Evolutionary conservation across 2,888 invertebrate species (phyloP), one percentile per base, ranked within the genome.

Genomic region (Chalcosyrphus nemorum): DNA sequence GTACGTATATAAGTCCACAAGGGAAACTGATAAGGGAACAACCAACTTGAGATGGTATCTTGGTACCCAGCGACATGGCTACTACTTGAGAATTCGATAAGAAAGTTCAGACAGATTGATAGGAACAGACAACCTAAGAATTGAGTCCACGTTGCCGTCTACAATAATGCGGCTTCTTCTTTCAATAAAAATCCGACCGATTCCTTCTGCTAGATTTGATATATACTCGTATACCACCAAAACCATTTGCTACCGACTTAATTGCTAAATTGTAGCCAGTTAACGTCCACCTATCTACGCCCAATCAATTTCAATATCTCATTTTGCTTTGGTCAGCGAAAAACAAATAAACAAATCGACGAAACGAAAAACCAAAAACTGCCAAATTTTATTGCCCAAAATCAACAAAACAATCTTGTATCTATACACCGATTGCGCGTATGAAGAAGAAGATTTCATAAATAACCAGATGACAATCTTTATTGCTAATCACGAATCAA

Each of bases 401-500:
- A 54, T 70, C 72, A 77, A 82, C 72, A 82, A 81, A 71, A 57
- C 57, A 50, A 71, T 76, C 70, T 43, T 54, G 27, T 13, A 41
- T 15, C 35, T 4, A 24, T 9, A 38, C 24, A 54, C 61, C 43
- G 35, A 27, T 54, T 29, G 9, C 29, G 43, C 35, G 59, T 32
- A n/a, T n/a, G n/a, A n/a, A n/a, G 21, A 13, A 45, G 47, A 41
- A 80, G 70, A 84, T 70, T 75, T 80, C 74, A 84, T 84, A 84
- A 84, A 80, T 84, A 65, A 74, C 80, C 66, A 84, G 78, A 84
- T 84, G 84, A 80, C 84, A 84, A 84, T 84, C 84, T 84, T 84
- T 84, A 84, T 80, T 78, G 84, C 68, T 84, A 84, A 84, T 84
- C 84, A 84, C 84, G 84, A 84, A 84, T 84, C 84, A 84, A 57